Percentiles rank a stretch among this genome's conserved stretches.
phyloP scores from a whole-genome alignment of 2,113 vertebrate species.

The Pteruthius melanotis region DNA sequence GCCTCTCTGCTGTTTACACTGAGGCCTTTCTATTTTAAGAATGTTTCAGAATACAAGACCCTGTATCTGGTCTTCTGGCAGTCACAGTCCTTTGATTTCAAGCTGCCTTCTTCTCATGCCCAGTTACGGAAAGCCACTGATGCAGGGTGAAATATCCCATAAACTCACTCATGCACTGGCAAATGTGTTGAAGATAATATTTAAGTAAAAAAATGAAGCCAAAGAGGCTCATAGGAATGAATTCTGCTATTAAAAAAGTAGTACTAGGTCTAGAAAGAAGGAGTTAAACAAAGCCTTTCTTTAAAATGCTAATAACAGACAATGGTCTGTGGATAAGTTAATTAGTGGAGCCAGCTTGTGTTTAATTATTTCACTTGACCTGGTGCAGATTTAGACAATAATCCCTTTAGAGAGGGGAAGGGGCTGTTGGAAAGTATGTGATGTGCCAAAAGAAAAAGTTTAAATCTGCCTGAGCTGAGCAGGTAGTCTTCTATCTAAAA shows the following conservation, averaged over 20 bases:
- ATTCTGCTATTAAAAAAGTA: neutral
- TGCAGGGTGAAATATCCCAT: neutral
- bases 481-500: constrained; percentile 51
- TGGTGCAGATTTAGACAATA: constrained; percentile 62
- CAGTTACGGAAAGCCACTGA: neutral
- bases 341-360: constrained; percentile 65
- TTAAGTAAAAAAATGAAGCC: neutral
- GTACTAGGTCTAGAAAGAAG: neutral
- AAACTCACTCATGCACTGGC: neutral
- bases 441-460: constrained; percentile 54
- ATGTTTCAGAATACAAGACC: neutral
- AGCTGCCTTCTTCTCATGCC: neutral
- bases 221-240: neutral
- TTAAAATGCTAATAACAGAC: constrained; percentile 65
- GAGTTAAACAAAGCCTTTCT: constrained; percentile 54
- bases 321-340: constrained; percentile 72
- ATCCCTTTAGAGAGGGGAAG: constrained; percentile 60
- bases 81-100: neutral
- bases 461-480: constrained; percentile 34
- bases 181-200: neutral
- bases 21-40: neutral
- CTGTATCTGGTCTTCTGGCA: neutral
- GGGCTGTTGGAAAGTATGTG: constrained; percentile 25
- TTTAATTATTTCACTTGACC: constrained; percentile 75
- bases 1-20: neutral